Evolutionary conservation across 2,113 vertebrate species (phyloP).

Genomic region (Lophochroa leadbeateri): DNA sequence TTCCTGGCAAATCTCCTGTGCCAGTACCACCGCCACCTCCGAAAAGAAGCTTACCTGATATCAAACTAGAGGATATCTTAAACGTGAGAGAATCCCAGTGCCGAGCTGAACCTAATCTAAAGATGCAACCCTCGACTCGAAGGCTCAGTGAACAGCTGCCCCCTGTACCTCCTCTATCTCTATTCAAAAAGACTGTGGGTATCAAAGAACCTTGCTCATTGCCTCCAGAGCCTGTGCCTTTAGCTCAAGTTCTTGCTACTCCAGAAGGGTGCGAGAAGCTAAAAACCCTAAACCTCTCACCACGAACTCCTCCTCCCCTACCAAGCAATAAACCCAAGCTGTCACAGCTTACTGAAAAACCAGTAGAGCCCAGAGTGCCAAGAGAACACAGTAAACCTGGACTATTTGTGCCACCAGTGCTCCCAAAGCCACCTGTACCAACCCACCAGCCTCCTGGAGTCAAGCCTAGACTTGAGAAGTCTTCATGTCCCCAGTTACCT

Average conservation of each 20-base stretch:
- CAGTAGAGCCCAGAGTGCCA: constrained; percentile 30
- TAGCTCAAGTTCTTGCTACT: neutral
- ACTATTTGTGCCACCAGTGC: constrained; percentile 33
- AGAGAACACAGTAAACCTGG: constrained; percentile 43
- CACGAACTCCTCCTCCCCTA: constrained; percentile 55
- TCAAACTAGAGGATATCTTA: constrained; percentile 8
- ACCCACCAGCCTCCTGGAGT: constrained; percentile 34
- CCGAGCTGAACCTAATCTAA: constrained; percentile 3
- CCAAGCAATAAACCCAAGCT: constrained; percentile 67
- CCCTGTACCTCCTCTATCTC: constrained; percentile 18
- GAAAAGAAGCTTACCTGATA: constrained; percentile 64
- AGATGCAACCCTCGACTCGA: neutral
- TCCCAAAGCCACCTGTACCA: constrained; percentile 66
- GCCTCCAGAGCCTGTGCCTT: constrained; percentile 11
- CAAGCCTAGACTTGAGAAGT: constrained; percentile 66
- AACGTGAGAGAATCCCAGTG: constrained; percentile 28
- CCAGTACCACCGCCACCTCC: constrained; percentile 65
- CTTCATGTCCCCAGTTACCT: neutral
- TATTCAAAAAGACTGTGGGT: constrained; percentile 37
- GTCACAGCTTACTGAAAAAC: neutral
- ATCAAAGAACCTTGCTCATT: neutral
- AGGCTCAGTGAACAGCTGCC: constrained; percentile 38
- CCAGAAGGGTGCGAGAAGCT: constrained; percentile 69
- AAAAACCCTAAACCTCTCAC: constrained; percentile 66
- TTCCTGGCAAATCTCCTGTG: constrained; percentile 45